Percentiles rank a stretch among this genome's conserved stretches.
Conservation (phyloP, 2,113 vertebrate species). For the Hydrolagus affinis region DNA sequence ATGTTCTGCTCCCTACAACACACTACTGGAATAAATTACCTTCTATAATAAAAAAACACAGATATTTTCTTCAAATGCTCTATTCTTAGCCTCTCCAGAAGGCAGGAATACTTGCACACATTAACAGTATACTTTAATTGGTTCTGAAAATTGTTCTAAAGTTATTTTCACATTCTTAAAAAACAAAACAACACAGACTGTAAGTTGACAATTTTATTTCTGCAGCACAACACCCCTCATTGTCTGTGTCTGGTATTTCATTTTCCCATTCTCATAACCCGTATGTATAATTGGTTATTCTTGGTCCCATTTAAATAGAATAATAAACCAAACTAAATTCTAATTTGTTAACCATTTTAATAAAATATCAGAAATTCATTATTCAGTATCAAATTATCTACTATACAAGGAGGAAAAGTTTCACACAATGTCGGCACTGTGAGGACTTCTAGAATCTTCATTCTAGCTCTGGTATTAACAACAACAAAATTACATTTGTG, state of each 20-base stretch:
- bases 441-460: background rate
- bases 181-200: background rate
- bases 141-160: background rate
- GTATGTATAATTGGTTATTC: background rate
- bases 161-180: background rate
- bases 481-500: too few species aligned
- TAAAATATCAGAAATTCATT: conserved; percentile 37
- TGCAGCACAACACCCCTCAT: too few species aligned
- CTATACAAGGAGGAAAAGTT: conserved; percentile 34
- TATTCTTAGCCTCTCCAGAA: background rate
- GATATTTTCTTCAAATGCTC: background rate
- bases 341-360: background rate
- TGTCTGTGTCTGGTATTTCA: background rate
- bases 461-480: background rate
- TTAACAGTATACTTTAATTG: background rate
- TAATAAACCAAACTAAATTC: background rate
- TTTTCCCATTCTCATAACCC: background rate
- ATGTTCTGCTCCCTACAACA: background rate
- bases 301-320: background rate
- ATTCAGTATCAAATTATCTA: conserved; percentile 42
- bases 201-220: background rate
- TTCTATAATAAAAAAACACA: background rate
- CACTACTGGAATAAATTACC: conserved; percentile 10
- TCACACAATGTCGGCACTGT: background rate
- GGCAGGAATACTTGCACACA: background rate